Conservation (phyloP, 2,797 vertebrate genomes). For the Salmo trutta region DNA sequence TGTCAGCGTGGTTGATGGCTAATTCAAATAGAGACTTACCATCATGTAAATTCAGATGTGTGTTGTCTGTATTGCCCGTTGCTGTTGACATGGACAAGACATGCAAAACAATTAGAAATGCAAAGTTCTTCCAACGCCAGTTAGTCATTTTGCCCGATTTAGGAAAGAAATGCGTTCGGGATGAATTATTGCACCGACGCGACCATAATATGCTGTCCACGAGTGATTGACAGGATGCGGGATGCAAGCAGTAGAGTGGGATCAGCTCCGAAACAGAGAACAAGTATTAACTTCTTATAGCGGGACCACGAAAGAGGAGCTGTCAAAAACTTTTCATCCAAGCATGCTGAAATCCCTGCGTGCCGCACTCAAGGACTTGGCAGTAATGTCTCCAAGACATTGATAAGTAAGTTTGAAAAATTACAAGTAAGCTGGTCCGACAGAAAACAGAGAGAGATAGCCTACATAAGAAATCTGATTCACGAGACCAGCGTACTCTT, state of each 20-base stretch:
- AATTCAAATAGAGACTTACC: slow-evolving; percentile 51
- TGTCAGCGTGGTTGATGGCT: not conserved
- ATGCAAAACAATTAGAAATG: slow-evolving; percentile 53
- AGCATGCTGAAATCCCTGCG: slow-evolving; percentile 11
- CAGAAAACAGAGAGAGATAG: slow-evolving; percentile 21
- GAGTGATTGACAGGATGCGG: slow-evolving; percentile 68
- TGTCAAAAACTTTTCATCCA: slow-evolving; percentile 66
- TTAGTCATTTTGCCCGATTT: slow-evolving; percentile 81
- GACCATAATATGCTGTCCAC: slow-evolving; percentile 75
- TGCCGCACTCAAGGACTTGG: not conserved
- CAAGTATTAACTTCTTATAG: not conserved
- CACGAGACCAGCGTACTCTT: slow-evolving; percentile 26
- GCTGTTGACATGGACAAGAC: slow-evolving; percentile 54
- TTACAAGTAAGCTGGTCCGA: slow-evolving; percentile 10
- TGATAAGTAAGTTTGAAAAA: slow-evolving; percentile 18
- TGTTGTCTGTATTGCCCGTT: slow-evolving; percentile 34
- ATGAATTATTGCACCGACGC: slow-evolving; percentile 63
- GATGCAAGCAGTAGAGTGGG: slow-evolving; percentile 57
- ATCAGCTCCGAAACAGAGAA: slow-evolving; percentile 48
- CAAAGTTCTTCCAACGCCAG: slow-evolving; percentile 70
- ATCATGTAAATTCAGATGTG: slow-evolving; percentile 25
- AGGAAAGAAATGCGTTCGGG: slow-evolving; percentile 65
- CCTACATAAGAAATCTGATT: slow-evolving; percentile 32
- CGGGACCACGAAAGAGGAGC: slow-evolving; percentile 22
- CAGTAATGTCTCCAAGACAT: slow-evolving; percentile 7